Evolutionary conservation across 1,140 invertebrate genomes (phyloP).

Genomic region (Choristoneura fumiferana): DNA sequence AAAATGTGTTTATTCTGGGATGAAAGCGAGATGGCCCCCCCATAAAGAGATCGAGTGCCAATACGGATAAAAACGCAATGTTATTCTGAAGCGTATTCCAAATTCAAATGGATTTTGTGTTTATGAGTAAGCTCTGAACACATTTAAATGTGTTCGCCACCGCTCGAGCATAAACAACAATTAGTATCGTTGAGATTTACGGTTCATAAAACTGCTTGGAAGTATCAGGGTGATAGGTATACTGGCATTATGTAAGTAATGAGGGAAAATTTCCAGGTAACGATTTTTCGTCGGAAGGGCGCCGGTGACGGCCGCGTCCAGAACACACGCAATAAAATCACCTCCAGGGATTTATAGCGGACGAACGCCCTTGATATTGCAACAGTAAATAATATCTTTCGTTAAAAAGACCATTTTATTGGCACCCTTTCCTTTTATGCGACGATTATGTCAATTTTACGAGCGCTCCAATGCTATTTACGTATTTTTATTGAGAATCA

Average conservation of each 20-base stretch:
- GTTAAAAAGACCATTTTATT: constrained; percentile 55
- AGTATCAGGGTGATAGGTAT: neutral
- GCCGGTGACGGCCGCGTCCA: neutral
- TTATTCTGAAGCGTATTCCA: constrained; percentile 32
- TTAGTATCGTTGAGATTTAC: constrained; percentile 4
- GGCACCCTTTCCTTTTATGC: constrained; percentile 57
- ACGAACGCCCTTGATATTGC: constrained; percentile 48
- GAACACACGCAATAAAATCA: constrained; percentile 34
- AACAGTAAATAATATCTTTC: constrained; percentile 60
- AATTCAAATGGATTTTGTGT: constrained; percentile 28
- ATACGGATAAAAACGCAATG: constrained; percentile 41
- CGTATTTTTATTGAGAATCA: constrained; percentile 45
- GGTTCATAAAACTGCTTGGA: constrained; percentile 3
- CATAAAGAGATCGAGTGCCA: constrained; percentile 54
- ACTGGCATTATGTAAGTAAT: neutral
- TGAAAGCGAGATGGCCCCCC: constrained; percentile 47
- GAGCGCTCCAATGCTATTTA: constrained; percentile 37
- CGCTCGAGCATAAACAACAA: neutral
- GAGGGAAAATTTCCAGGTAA: neutral
- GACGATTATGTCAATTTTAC: constrained; percentile 61
- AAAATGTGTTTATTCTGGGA: constrained; percentile 69
- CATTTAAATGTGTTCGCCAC: constrained; percentile 4
- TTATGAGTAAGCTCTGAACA: neutral
- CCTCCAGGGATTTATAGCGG: constrained; percentile 33
- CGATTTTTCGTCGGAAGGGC: neutral